A percentile compares a stretch with the other conserved stretches of the same genome.
Conservation (phyloP, 2,797 vertebrate genomes). For the Acridotheres tristis region DNA sequence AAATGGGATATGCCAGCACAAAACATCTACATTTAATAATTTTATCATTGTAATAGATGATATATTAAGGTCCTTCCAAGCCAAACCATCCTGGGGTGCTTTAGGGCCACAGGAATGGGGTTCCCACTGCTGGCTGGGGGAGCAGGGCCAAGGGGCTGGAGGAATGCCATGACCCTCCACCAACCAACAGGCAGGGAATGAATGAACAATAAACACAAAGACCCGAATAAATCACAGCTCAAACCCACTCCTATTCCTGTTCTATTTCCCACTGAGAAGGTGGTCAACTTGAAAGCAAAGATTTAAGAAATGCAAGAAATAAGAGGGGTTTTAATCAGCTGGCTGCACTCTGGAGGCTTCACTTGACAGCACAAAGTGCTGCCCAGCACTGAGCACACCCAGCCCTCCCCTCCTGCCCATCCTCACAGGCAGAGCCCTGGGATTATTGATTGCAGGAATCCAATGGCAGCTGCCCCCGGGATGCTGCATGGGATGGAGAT, state of each 20-base stretch:
- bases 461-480: accelerated
- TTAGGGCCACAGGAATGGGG: not conserved
- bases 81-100: not conserved
- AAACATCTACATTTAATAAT: not conserved
- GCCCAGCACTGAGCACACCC: not conserved
- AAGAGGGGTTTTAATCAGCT: not conserved
- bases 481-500: not conserved
- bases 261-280: not conserved
- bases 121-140: not conserved
- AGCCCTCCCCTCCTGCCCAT: not conserved
- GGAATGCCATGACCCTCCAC: not conserved
- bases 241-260: not conserved
- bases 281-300: not conserved
- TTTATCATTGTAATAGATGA: not conserved
- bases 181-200: not conserved
- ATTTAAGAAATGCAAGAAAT: not conserved
- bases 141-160: no score
- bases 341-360: not conserved
- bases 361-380: accelerated
- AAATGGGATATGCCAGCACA: not conserved
- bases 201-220: not conserved
- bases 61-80: not conserved
- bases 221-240: not conserved
- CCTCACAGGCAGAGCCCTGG: not conserved
- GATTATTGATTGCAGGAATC: not conserved